Base-by-base conservation (phyloP, 37 sponge, comb jelly and placozoan genomes). In the Crambe crambe region DNA sequence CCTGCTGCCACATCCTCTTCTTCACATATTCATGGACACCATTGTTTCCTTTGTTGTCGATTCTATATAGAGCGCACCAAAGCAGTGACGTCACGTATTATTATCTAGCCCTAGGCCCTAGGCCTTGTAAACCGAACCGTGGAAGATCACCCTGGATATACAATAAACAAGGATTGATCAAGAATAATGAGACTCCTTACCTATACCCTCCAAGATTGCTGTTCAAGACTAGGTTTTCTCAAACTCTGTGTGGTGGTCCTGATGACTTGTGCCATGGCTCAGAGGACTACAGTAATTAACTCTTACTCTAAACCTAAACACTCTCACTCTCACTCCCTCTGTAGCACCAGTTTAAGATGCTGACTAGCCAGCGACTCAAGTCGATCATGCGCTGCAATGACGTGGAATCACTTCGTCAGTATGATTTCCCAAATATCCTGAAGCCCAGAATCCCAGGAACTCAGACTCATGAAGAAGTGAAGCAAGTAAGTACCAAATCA, bases 361-460 rank as follows among this genome's bases (percentile, higher is more conserved):
- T 92, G 36, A 88, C 89, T 18, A 85, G 69, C 54, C 73, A 75
- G 73, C 58, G 85, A 37, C 47, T 76, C 35, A 43, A 60, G 1
- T 77, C 86, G 2, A 60, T 88, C 23, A 72, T 78, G 72, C 42
- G 58, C 20, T 92, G 93, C 61, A 72, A 62, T 37, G 47, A 71
- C 1, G 65, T 88, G 0, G 89, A 95, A 9, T 57, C 74, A 2
- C 73, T 95, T 44, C 79, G 56, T 56, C n/a, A 85, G 42, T 81
- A 80, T 73, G 95, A 92, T 67, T 72, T 96, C 42, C 91, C 96
- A 1, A 31, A 35, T 9, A 84, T 96, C 31, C 77, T 92, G n/a
- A 87, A 87, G 40, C 74, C 43, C 44, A 78, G 96, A 35, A 90
- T 96, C 0, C 90, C 93, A 30, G 96, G 82, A 23, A 96, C 96